Percentiles rank a stretch among this genome's conserved stretches.
These are phyloP conservation scores for Pipistrellus kuhlii DNA, from an alignment of 2,797 vertebrate species.

Conservation along the genomic window DNA sequence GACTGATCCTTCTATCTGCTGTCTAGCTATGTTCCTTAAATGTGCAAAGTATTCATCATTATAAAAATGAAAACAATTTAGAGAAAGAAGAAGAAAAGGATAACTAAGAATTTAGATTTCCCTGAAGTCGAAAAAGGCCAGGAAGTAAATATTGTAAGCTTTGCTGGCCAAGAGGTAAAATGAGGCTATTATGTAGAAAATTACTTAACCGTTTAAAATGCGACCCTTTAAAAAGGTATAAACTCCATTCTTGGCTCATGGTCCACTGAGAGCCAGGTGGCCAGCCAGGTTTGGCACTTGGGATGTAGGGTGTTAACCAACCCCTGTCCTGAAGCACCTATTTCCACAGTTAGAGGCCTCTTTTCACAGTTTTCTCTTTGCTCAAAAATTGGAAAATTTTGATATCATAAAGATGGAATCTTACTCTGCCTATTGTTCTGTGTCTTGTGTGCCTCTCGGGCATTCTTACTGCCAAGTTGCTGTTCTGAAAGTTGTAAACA, in stretches of 20 bases:
- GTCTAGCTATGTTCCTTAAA: slow-evolving; percentile 12
- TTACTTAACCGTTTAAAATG: neutral
- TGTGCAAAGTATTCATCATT: neutral
- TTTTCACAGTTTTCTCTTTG: neutral
- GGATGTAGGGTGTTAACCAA: neutral
- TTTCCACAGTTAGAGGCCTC: neutral
- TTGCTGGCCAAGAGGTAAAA: slow-evolving; percentile 28
- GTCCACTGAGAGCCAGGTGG: neutral
- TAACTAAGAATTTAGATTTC: neutral
- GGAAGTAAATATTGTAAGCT: slow-evolving; percentile 35
- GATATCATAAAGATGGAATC: neutral
- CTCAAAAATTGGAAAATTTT: neutral
- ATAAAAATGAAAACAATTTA: slow-evolving; percentile 18
- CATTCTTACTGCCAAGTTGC: neutral
- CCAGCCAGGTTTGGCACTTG: neutral
- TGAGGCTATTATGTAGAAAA: slow-evolving; percentile 12
- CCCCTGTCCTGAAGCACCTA: neutral
- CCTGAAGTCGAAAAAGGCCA: neutral
- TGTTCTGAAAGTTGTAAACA: slow-evolving; percentile 38
- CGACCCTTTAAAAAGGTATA: neutral
- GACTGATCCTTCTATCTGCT: neutral
- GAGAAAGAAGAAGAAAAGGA: neutral
- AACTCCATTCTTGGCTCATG: neutral
- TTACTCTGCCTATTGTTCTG: neutral
- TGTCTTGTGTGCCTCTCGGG: neutral